Base-by-base conservation (phyloP, 92 coral and sea anemone species). In the Palythoa grandis region DNA sequence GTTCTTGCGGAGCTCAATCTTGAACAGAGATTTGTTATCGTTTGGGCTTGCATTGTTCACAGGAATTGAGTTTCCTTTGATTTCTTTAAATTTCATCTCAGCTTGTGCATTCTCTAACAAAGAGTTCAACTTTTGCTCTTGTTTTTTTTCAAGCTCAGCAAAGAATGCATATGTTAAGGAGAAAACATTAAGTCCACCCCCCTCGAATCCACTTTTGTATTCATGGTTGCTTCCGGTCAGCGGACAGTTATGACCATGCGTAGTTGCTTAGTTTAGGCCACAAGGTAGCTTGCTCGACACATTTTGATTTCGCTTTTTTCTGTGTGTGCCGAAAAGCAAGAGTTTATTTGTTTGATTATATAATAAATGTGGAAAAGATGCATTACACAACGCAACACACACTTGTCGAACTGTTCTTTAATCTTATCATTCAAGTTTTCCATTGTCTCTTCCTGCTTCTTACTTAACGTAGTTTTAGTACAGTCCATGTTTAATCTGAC, bases 341-440 rank as follows among this genome's bases (percentile, higher is more conserved):
- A n/a, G n/a, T n/a, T n/a, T n/a, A n/a, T n/a, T n/a, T n/a, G n/a
- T n/a, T n/a, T n/a, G n/a, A n/a, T n/a, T n/a, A n/a, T n/a, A n/a
- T n/a, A n/a, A n/a, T n/a, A n/a, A n/a, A n/a, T n/a, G n/a, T n/a
- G n/a, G n/a, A n/a, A n/a, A n/a, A n/a, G n/a, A n/a, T n/a, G n/a
- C n/a, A n/a, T n/a, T n/a, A n/a, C n/a, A n/a, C n/a, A n/a, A n/a
- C n/a, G n/a, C n/a, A n/a, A n/a, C n/a, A n/a, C n/a, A 61, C 68
- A 61, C 68, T 61, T 61, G 68, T 61, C 22, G 24, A 61, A 7
- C 16, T 61, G 68, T 38, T 72, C 13, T 39, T 39, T 72, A 16
- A 72, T 72, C 53, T 72, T 43, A 40, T 72, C 77, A 72, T 43
- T 20, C 53, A 43, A 47, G 25, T 43, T 72, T 72, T 72, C 53